phyloP scores from a whole-genome alignment of 1,140 invertebrate species.

The Drosophila prosaltans region DNA sequence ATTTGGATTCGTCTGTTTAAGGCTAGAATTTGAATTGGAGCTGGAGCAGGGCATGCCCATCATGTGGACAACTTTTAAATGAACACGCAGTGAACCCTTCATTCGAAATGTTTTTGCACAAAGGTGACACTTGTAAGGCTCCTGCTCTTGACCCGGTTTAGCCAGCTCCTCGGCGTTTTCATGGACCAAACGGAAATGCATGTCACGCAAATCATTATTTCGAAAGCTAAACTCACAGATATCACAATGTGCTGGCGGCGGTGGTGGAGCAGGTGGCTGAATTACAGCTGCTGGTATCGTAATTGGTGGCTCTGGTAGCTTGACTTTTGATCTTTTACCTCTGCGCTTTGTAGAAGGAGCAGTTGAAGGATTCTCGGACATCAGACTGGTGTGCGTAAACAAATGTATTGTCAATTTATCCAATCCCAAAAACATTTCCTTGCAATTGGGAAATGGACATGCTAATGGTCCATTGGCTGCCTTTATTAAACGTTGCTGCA shows the following conservation, averaged over 20 bases:
- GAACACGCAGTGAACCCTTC: slow-evolving; percentile 91
- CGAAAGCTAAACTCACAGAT: slow-evolving; percentile 89
- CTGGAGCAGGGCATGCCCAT: slow-evolving; percentile 72
- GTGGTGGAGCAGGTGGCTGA: slow-evolving; percentile 5
- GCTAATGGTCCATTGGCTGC: slow-evolving; percentile 89
- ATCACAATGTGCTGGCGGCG: slow-evolving; percentile 85
- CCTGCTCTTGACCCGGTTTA: slow-evolving; percentile 34
- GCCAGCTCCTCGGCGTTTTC: slow-evolving; percentile 82
- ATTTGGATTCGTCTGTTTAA: background rate
- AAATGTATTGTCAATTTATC: slow-evolving; percentile 94
- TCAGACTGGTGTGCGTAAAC: slow-evolving; percentile 86
- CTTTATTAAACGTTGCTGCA: slow-evolving; percentile 88
- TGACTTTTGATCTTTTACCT: slow-evolving; percentile 45
- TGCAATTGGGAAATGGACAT: slow-evolving; percentile 88
- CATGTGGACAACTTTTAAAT: slow-evolving; percentile 90
- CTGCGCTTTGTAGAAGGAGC: slow-evolving; percentile 40
- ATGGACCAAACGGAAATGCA: slow-evolving; percentile 90
- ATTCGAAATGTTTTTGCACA: slow-evolving; percentile 92
- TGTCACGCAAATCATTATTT: slow-evolving; percentile 87
- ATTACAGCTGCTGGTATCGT: background rate
- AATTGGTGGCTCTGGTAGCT: slow-evolving; percentile 24
- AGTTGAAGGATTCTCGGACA: slow-evolving; percentile 26
- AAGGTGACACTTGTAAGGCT: slow-evolving; percentile 89
- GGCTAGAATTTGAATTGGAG: slow-evolving; percentile 1
- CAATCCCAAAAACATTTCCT: slow-evolving; percentile 88